These are phyloP conservation scores for Caenorhabditis japonica DNA, from an alignment of 2,888 invertebrate genomes.

Conservation along the genomic window DNA sequence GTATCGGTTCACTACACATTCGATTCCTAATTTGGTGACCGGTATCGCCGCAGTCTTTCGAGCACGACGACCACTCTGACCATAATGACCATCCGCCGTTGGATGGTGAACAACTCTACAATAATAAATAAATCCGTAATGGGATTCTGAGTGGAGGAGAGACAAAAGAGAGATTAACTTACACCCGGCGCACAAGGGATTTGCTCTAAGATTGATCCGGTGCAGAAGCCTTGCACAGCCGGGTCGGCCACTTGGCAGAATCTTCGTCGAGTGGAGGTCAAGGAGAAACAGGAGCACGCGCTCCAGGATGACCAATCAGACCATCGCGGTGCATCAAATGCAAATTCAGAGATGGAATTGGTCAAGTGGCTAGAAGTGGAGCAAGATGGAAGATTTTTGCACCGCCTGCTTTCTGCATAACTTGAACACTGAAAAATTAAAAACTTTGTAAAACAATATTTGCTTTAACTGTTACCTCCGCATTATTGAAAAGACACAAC, in stretches of 20 bases:
- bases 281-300: constrained; percentile 75
- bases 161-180: constrained; percentile 11
- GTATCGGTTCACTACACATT: constrained; percentile 76
- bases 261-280: constrained; percentile 72
- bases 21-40: constrained; percentile 76
- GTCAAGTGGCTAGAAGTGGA: constrained; percentile 5
- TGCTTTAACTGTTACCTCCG: constrained; percentile 40
- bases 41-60: constrained; percentile 70
- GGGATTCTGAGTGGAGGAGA: constrained; percentile 3
- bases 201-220: constrained; percentile 72
- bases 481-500: constrained; percentile 53
- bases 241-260: constrained; percentile 74
- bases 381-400: constrained; percentile 80
- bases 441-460: neutral
- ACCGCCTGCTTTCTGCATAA: constrained; percentile 79
- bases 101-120: constrained; percentile 54
- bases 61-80: constrained; percentile 73
- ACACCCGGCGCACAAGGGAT: constrained; percentile 65
- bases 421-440: constrained; percentile 50
- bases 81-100: constrained; percentile 75
- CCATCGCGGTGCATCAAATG: constrained; percentile 67
- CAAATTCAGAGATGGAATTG: constrained; percentile 16
- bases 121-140: constrained; percentile 6
- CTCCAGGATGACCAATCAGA: constrained; percentile 74
- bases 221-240: constrained; percentile 73